Evolutionary conservation across 2,888 invertebrate genomes (phyloP).

Genomic region (Caradrina kadenii): DNA sequence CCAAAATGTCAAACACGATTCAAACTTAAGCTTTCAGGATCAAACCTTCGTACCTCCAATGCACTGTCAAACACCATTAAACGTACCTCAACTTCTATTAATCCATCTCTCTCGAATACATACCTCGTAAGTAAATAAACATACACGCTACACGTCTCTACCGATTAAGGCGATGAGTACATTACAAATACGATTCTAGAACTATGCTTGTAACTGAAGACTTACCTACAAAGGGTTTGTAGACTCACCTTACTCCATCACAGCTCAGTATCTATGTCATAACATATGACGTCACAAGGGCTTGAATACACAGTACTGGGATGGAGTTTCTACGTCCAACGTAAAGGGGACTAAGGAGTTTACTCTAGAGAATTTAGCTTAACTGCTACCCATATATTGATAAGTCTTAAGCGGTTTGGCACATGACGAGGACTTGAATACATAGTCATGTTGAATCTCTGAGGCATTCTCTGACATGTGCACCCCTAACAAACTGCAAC

Average conservation of each 20-base stretch:
- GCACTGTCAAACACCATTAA: neutral
- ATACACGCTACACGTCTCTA: neutral
- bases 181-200: slow-evolving; percentile 40
- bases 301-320: slow-evolving; percentile 2
- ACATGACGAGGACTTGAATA: too few relatives aligned
- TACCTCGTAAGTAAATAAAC: slow-evolving; percentile 18
- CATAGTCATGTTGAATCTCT: too few relatives aligned
- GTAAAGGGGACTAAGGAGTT: neutral
- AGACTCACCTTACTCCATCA: neutral
- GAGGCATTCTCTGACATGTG: too few relatives aligned
- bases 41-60: neutral
- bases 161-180: slow-evolving; percentile 34
- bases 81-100: neutral
- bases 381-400: too few relatives aligned
- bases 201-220: slow-evolving; percentile 21
- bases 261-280: slow-evolving; percentile 6
- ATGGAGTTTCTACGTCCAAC: neutral
- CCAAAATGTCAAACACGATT: neutral
- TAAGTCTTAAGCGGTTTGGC: too few relatives aligned
- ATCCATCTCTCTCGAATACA: neutral
- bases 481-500: too few relatives aligned
- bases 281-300: neutral
- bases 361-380: neutral
- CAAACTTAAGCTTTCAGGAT: too few relatives aligned
- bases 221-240: slow-evolving; percentile 22